A percentile compares a stretch with the other conserved stretches of the same genome.
phyloP scores from a whole-genome alignment of 2,113 vertebrate species.

The Recurvirostra avosetta region DNA sequence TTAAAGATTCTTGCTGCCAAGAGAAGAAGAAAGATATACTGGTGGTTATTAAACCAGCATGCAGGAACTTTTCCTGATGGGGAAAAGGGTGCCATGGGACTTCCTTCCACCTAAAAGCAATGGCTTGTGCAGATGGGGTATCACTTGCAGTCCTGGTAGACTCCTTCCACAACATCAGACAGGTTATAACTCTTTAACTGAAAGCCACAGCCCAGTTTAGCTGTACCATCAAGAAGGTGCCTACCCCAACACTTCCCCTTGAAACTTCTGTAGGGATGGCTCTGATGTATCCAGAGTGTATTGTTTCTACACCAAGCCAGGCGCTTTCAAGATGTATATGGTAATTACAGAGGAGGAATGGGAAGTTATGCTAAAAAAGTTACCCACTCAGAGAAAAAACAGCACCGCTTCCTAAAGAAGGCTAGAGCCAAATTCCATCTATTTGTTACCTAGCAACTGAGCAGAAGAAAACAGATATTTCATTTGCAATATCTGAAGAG shows the following conservation, averaged over 20 bases:
- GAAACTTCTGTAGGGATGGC: background rate
- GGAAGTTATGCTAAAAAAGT: background rate
- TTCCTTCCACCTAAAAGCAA: background rate
- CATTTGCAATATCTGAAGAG: background rate
- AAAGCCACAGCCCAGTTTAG: background rate
- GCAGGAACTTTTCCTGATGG: background rate
- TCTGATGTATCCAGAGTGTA: background rate
- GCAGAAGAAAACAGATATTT: background rate
- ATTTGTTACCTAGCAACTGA: background rate
- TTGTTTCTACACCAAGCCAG: background rate
- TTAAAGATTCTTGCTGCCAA: background rate
- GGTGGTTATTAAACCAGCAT: background rate
- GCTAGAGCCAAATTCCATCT: background rate
- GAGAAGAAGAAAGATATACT: background rate
- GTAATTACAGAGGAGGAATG: background rate
- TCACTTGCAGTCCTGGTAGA: background rate
- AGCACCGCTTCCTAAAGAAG: background rate
- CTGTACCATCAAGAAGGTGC: background rate
- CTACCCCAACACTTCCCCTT: background rate
- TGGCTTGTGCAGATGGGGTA: background rate
- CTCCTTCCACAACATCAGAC: background rate
- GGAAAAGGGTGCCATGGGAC: background rate
- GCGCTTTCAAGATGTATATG: background rate
- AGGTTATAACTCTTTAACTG: background rate
- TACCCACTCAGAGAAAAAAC: background rate